Conservation (phyloP, 1,140 invertebrate genomes). For the Camponotus pennsylvanicus region DNA sequence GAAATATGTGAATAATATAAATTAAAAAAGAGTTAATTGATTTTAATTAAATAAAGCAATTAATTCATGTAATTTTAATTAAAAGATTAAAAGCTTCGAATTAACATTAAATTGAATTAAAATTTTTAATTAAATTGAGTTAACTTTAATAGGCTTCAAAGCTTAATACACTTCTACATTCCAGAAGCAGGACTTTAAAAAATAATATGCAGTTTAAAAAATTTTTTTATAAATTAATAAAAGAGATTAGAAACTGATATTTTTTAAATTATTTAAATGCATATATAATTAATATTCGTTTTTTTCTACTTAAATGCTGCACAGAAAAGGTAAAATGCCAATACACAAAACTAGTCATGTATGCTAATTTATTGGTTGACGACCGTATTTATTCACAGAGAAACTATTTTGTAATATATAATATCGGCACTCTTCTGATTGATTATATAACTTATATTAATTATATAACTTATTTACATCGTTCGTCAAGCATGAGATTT, state of each 20-base stretch:
- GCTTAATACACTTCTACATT: background rate
- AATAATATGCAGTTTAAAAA: background rate
- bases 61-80: constrained; percentile 28
- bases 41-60: constrained; percentile 37
- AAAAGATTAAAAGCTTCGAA: constrained; percentile 12
- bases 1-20: background rate
- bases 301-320: background rate
- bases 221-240: background rate
- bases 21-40: background rate
- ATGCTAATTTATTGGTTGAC: background rate
- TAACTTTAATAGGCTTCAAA: background rate
- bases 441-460: background rate
- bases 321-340: constrained; percentile 17
- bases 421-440: background rate
- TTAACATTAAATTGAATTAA: background rate
- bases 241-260: background rate
- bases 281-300: background rate
- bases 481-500: constrained; percentile 29
- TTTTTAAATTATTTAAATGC: background rate
- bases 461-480: background rate
- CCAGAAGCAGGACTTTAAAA: too few relatives aligned
- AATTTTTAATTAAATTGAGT: background rate
- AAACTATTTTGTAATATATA: constrained; percentile 36
- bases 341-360: background rate
- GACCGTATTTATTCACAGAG: background rate